Conservation (phyloP, 2,888 invertebrate species). For the Zonitis immaculata region DNA sequence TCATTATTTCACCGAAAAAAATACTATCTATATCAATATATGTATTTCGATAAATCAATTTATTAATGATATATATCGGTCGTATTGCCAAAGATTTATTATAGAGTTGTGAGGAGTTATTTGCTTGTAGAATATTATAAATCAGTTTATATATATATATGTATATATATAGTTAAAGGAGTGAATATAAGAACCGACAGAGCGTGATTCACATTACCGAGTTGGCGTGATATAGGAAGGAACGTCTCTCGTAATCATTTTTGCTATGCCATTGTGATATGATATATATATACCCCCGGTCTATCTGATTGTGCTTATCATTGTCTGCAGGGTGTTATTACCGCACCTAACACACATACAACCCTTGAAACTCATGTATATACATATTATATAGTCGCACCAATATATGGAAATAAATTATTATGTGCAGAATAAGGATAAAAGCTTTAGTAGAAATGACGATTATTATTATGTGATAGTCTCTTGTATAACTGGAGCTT, state of each 20-base stretch:
- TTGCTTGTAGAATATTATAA: slow-evolving; percentile 44
- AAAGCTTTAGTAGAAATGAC: slow-evolving; percentile 8
- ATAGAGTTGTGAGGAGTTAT: slow-evolving; percentile 40
- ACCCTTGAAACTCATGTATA: background rate
- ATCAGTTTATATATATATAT: too few relatives aligned
- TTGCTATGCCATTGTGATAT: slow-evolving; percentile 49
- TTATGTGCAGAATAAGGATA: background rate
- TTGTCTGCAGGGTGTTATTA: slow-evolving; percentile 38
- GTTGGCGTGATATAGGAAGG: slow-evolving; percentile 46
- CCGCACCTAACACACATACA: slow-evolving; percentile 27
- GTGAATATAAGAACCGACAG: slow-evolving; percentile 46
- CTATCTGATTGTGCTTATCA: slow-evolving; percentile 39
- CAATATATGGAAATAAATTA: too few relatives aligned
- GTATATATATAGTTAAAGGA: too few relatives aligned
- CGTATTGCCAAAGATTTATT: slow-evolving; percentile 29
- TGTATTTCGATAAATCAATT: slow-evolving; percentile 14
- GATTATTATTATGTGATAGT: slow-evolving; percentile 24
- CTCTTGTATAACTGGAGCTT: slow-evolving; percentile 16
- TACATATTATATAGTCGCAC: background rate
- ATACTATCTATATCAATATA: background rate
- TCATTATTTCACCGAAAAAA: background rate
- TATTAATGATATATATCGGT: slow-evolving; percentile 15
- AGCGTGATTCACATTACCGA: slow-evolving; percentile 47
- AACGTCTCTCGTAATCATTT: slow-evolving; percentile 50
- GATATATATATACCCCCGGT: slow-evolving; percentile 44